Conservation (phyloP, 1,140 invertebrate species). For the Penaeus vannamei region DNA sequence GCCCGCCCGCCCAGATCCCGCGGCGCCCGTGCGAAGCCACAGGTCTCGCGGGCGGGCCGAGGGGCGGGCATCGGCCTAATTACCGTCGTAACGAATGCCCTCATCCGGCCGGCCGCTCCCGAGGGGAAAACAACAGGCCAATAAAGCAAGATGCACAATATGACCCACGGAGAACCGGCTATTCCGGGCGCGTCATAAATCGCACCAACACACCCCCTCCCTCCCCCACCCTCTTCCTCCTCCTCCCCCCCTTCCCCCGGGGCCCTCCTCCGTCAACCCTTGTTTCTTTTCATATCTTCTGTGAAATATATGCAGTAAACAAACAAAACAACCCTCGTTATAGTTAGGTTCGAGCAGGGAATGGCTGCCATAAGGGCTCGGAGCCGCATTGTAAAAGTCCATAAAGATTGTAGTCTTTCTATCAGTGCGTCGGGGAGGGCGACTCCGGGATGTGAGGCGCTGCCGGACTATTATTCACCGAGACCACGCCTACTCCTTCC, state of each 20-base stretch:
- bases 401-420: slow-evolving; percentile 52
- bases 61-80: no score
- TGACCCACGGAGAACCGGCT: slow-evolving; percentile 14
- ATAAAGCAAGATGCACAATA: slow-evolving; percentile 30
- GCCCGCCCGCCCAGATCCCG: neutral
- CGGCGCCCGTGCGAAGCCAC: neutral
- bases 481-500: no score
- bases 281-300: slow-evolving; percentile 62
- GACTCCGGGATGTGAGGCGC: no score
- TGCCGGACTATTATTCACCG: no score
- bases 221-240: no score
- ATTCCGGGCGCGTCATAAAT: slow-evolving; percentile 49
- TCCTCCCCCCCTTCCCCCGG: no score
- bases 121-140: slow-evolving; percentile 5
- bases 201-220: slow-evolving; percentile 7
- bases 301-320: slow-evolving; percentile 63
- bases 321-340: slow-evolving; percentile 59
- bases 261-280: neutral
- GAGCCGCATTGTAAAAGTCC: slow-evolving; percentile 44
- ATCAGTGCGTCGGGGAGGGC: slow-evolving; percentile 14
- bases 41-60: neutral
- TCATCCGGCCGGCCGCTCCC: no score
- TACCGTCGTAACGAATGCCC: no score
- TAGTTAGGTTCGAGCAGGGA: slow-evolving; percentile 62
- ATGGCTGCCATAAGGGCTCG: slow-evolving; percentile 49